phyloP scores from a whole-genome alignment of 2,888 invertebrate genomes.

The Saturnia japonica region DNA sequence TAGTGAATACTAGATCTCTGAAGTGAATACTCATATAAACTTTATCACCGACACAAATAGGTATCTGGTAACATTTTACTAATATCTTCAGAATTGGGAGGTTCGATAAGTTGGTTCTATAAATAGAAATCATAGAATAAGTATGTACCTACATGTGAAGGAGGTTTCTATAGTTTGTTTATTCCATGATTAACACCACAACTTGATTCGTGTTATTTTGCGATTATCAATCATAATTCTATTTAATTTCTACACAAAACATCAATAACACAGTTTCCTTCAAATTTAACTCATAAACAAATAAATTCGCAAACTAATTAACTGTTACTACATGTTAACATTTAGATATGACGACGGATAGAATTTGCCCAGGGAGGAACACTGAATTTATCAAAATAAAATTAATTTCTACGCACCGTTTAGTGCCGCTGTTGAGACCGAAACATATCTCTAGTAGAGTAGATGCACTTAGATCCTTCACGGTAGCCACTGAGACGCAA shows the following conservation, averaged over 20 bases:
- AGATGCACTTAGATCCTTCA: constrained; percentile 58
- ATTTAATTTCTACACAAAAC: neutral
- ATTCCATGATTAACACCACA: neutral
- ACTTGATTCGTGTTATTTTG: neutral
- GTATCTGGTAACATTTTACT: neutral
- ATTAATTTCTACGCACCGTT: constrained; percentile 63
- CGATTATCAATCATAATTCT: neutral
- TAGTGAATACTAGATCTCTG: no score
- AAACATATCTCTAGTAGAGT: constrained; percentile 60
- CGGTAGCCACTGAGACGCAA: constrained; percentile 58
- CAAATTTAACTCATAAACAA: constrained; percentile 56
- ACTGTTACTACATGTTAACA: constrained; percentile 46
- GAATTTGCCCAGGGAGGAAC: constrained; percentile 15
- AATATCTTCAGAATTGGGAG: neutral
- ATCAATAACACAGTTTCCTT: constrained; percentile 15
- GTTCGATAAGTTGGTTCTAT: neutral
- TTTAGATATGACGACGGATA: constrained; percentile 48
- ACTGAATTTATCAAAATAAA: constrained; percentile 10
- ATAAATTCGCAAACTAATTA: constrained; percentile 50
- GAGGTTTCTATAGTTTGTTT: constrained; percentile 3
- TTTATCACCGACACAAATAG: neutral
- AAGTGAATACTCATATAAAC: no score
- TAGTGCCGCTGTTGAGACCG: constrained; percentile 58
- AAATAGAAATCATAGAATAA: constrained; percentile 1
- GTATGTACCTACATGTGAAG: neutral